phyloP scores from a whole-genome alignment of 2,888 invertebrate species.

The Megaustenia siamemsis region DNA sequence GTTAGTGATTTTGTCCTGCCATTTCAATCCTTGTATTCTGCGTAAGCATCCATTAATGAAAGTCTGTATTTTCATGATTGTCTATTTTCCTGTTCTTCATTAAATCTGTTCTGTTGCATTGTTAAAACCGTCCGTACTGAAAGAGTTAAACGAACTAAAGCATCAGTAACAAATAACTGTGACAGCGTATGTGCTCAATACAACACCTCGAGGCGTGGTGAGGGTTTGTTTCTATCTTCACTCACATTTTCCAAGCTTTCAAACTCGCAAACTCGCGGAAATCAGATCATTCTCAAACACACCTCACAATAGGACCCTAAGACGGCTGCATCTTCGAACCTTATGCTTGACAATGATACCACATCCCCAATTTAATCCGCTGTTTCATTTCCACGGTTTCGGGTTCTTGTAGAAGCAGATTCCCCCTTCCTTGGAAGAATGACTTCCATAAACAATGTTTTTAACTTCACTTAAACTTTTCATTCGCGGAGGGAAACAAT shows the following conservation, averaged over 20 bases:
- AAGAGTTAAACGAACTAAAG: no score
- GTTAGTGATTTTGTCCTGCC: no score
- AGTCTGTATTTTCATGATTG: no score
- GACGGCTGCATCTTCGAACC: neutral
- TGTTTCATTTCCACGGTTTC: neutral
- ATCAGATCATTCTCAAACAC: neutral
- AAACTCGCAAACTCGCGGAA: neutral
- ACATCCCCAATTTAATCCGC: neutral
- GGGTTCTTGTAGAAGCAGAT: neutral
- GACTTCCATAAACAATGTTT: conserved; percentile 22
- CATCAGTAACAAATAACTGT: no score
- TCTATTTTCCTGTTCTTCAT: no score
- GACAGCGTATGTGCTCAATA: no score
- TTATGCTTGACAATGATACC: neutral
- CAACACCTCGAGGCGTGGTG: no score
- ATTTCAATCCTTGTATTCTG: no score
- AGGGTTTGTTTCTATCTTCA: no score
- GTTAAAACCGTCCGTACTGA: no score
- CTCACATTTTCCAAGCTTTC: neutral
- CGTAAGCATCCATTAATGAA: no score
- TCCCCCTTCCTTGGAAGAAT: neutral
- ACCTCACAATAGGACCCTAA: neutral
- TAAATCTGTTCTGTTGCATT: no score
- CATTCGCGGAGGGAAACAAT: neutral
- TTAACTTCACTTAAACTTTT: neutral